Evolutionary conservation across 2,888 invertebrate genomes (phyloP).

Genomic region (Macrophya annulata): DNA sequence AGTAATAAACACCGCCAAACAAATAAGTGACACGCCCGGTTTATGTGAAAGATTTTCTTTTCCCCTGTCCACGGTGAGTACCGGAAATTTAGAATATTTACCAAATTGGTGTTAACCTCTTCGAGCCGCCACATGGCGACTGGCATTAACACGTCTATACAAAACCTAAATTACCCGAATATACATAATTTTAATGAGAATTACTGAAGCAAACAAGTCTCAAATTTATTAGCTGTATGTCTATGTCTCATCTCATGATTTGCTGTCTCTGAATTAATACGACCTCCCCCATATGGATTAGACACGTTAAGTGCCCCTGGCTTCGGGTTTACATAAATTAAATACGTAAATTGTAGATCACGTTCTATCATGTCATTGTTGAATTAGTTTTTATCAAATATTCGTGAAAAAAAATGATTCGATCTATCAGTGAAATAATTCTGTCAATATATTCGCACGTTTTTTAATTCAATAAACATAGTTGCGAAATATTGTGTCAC

Average conservation of each 20-base stretch:
- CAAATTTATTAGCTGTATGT: neutral
- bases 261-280: too few relatives aligned
- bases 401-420: neutral
- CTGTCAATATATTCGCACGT: neutral
- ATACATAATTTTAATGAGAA: neutral
- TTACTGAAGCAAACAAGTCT: neutral
- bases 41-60: neutral
- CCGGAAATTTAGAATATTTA: neutral
- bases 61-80: neutral
- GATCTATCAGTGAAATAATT: neutral
- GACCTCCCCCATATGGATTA: conserved; percentile 34
- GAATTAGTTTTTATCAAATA: neutral
- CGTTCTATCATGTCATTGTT: neutral
- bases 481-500: neutral
- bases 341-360: neutral
- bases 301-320: neutral
- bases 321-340: neutral
- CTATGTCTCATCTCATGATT: neutral
- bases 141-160: neutral
- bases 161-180: neutral
- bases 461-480: neutral
- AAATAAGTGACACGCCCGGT: neutral
- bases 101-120: conserved; percentile 24
- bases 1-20: neutral
- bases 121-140: conserved; percentile 42